Conservation (phyloP, 2,113 vertebrate genomes). For the Xiphias gladius region DNA sequence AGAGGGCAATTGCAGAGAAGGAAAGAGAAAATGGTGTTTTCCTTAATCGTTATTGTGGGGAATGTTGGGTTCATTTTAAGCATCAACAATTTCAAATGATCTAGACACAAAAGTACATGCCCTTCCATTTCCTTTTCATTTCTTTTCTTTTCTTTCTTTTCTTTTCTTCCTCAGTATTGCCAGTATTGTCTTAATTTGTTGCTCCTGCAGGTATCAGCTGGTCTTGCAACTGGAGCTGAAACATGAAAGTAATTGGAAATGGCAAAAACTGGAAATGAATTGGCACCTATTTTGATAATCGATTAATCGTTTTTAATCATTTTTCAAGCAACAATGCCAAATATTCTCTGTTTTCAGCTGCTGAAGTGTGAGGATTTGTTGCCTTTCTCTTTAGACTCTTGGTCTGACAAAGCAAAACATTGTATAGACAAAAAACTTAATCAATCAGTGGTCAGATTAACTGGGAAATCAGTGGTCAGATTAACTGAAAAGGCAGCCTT, state of each 20-base stretch:
- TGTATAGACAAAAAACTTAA: neutral
- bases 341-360: neutral
- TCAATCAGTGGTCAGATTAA: too few relatives aligned
- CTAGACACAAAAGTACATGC: too few relatives aligned
- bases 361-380: neutral
- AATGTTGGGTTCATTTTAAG: neutral
- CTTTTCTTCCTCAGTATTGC: too few relatives aligned
- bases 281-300: neutral
- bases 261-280: too few relatives aligned
- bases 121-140: neutral
- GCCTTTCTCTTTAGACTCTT: neutral
- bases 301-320: neutral
- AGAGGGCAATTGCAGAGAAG: neutral
- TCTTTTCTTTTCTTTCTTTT: neutral
- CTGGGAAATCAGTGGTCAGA: neutral
- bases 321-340: neutral
- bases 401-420: neutral
- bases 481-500: neutral
- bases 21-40: slow-evolving; percentile 5
- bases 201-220: neutral
- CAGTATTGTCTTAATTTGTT: slow-evolving; percentile 1
- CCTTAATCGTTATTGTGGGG: neutral
- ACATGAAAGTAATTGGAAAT: too few relatives aligned
- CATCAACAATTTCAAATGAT: neutral
- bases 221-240: neutral